phyloP scores from a whole-genome alignment of 2,797 vertebrate genomes.

The Limosa lapponica region DNA sequence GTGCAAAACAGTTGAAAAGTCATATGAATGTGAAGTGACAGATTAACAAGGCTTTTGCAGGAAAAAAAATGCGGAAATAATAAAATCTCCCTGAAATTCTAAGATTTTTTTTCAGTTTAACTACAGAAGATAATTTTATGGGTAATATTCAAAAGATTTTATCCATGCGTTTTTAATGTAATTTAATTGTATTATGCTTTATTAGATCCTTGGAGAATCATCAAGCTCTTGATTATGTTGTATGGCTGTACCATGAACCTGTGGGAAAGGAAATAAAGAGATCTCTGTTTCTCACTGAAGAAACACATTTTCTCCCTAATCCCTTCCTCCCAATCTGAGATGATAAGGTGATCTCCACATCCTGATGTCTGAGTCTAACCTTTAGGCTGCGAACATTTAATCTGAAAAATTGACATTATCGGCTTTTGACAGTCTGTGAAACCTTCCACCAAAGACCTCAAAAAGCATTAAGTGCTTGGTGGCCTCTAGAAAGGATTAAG shows the following conservation, averaged over 20 bases:
- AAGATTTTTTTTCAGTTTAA: neutral
- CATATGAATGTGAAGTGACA: neutral
- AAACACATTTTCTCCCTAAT: neutral
- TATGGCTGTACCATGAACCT: neutral
- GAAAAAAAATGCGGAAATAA: neutral
- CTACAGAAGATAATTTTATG: neutral
- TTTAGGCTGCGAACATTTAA: neutral
- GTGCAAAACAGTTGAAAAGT: neutral
- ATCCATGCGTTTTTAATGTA: neutral
- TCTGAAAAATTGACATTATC: neutral
- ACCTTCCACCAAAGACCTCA: neutral
- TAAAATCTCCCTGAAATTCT: neutral
- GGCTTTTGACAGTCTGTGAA: neutral
- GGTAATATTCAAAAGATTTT: neutral
- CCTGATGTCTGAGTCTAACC: neutral
- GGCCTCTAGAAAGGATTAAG: neutral
- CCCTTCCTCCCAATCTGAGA: neutral
- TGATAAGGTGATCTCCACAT: neutral
- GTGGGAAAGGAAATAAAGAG: neutral
- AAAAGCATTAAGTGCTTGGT: neutral
- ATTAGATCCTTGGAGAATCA: neutral
- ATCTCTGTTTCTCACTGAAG: neutral
- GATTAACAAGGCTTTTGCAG: neutral
- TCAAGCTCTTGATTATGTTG: neutral
- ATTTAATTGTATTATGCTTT: neutral